Conservation (phyloP, 2,888 invertebrate species). For the Zeuzera pyrina region DNA sequence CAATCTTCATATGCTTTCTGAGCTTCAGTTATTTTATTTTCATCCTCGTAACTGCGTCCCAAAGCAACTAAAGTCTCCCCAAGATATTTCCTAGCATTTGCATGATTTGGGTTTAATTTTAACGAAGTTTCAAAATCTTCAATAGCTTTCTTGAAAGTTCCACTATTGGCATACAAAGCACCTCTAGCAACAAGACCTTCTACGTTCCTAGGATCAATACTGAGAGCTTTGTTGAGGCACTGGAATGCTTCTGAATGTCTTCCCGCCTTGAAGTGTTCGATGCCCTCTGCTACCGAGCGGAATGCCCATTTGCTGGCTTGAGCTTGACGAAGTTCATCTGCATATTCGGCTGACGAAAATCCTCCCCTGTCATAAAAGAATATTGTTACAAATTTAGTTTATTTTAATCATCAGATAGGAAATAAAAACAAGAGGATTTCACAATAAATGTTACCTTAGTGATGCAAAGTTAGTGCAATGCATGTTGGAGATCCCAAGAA, state of each 20-base stretch:
- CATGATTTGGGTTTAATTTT: slow-evolving; percentile 89
- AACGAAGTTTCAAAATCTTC: slow-evolving; percentile 95
- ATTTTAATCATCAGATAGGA: background rate
- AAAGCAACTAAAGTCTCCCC: slow-evolving; percentile 93
- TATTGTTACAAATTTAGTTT: background rate
- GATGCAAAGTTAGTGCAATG: slow-evolving; percentile 80
- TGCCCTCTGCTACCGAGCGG: slow-evolving; percentile 94
- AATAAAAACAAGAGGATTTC: slow-evolving; percentile 5
- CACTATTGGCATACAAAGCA: slow-evolving; percentile 93
- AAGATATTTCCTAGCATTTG: slow-evolving; percentile 94
- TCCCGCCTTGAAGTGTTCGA: slow-evolving; percentile 94
- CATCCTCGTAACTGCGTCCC: slow-evolving; percentile 90
- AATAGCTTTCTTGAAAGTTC: slow-evolving; percentile 93
- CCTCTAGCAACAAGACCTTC: slow-evolving; percentile 94
- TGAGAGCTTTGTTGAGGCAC: slow-evolving; percentile 92
- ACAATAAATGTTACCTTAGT: slow-evolving; percentile 72
- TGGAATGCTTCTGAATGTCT: slow-evolving; percentile 96
- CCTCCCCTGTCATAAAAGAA: slow-evolving; percentile 70
- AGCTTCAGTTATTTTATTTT: slow-evolving; percentile 88
- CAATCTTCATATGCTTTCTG: slow-evolving; percentile 89
- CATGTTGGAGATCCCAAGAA: slow-evolving; percentile 80
- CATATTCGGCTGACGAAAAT: slow-evolving; percentile 86
- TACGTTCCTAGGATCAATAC: slow-evolving; percentile 92
- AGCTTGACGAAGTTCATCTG: slow-evolving; percentile 86
- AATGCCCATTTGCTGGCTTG: slow-evolving; percentile 97